Evolutionary conservation across 2,113 vertebrate genomes (phyloP).

Genomic region (Oxygymnocypris stewartii): DNA sequence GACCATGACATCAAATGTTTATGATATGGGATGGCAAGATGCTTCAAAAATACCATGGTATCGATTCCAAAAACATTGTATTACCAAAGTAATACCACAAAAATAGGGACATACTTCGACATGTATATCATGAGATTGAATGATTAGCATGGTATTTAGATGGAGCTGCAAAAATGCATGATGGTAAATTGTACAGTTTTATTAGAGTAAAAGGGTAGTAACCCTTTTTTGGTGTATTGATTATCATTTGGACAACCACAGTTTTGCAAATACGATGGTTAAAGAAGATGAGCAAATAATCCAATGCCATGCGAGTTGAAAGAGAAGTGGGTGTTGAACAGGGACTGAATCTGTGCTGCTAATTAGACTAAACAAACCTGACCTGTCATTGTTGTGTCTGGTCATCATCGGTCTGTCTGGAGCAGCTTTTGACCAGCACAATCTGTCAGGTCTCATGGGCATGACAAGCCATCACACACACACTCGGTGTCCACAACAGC

Average conservation of each 20-base stretch:
- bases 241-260: too few species aligned
- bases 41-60: not conserved
- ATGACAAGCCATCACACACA: conserved; percentile 18
- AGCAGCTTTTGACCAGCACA: conserved; percentile 45
- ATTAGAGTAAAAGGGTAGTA: too few species aligned
- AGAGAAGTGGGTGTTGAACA: not conserved
- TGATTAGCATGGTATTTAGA: not conserved
- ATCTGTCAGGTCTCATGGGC: conserved; percentile 40
- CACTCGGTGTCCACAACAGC: conserved; percentile 9
- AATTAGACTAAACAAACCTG: not conserved
- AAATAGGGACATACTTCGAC: not conserved
- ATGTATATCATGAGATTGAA: not conserved
- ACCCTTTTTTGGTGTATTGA: too few species aligned
- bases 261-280: too few species aligned
- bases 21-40: too few species aligned
- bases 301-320: too few species aligned
- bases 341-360: not conserved
- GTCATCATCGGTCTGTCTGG: conserved; percentile 5
- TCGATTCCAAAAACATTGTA: not conserved
- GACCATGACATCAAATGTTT: not conserved
- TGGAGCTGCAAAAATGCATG: not conserved
- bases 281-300: not conserved
- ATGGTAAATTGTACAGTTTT: too few species aligned
- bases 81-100: not conserved
- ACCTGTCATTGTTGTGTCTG: conserved; percentile 44